Base-by-base conservation (phyloP, 2,888 invertebrate species). In the Teleiodes luculella region DNA sequence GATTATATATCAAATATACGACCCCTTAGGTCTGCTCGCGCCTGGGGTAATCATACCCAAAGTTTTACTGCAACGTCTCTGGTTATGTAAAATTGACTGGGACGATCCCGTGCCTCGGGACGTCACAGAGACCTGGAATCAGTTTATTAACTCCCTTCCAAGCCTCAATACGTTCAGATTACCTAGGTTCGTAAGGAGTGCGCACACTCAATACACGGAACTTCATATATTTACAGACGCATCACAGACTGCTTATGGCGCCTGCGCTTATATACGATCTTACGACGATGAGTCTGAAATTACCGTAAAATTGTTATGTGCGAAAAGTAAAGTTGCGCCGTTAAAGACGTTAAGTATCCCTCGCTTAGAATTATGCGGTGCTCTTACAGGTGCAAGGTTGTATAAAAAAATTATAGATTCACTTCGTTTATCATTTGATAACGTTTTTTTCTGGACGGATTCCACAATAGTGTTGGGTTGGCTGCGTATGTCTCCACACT, bases 401-500 rank as follows among this genome's bases (percentile, higher is more conserved):
- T 61, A 56, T 41, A n/a, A 39, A 4, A 62, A 58, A 37, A 46
- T 64, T 16, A 54, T 11, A 1, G 43, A 46, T 20, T 55, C 61
- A 6, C 45, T 63, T 14, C 49, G 59, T 6, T 43, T 49, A 8
- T 47, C 51, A 18, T 57, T 64, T 35, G 16, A 58, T 20, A 49
- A 57, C 13, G 53, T 58, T 14, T 30, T 43, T 56, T 56, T 55
- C 24, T 66, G 70, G 65, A 57, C 65, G 0, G 67, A 64, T 45
- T 67, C 65, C 0, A 67, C 66, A 1, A 67, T 64, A 16, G 66
- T 59, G 2, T 47, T 63, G 8, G 56, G 55, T 13, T 67, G 65
- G 66, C 49, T 63, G 8, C 48, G 31, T 13, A 65, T 60, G 58
- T 31, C 59, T 8, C 60, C 62, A 18, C 49, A 56, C 16, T 4